Percentiles rank a stretch among this genome's conserved stretches.
Conservation (phyloP, 2,888 invertebrate genomes). For the Mechanitis mazaeus region DNA sequence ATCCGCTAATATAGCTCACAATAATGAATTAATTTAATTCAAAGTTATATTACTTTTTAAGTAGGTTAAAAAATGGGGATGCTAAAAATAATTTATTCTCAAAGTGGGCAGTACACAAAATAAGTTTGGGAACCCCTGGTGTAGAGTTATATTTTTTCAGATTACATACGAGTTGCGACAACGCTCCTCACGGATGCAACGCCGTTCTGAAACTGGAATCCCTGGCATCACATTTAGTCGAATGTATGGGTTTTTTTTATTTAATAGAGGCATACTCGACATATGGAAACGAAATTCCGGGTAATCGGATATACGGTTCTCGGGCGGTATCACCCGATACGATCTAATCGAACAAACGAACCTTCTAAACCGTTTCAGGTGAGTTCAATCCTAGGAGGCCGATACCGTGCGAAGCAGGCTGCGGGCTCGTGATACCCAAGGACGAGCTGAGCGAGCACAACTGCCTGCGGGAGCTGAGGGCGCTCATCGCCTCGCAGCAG, state of each 20-base stretch:
- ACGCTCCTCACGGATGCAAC: slow-evolving; percentile 90
- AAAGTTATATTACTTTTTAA: no score
- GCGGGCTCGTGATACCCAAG: slow-evolving; percentile 95
- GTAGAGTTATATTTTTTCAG: slow-evolving; percentile 56
- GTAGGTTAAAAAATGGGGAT: no score
- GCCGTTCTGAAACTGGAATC: slow-evolving; percentile 91
- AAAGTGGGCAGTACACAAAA: no score
- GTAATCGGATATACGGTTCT: no score
- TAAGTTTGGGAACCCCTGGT: no score
- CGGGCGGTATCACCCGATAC: no score
- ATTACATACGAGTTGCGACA: slow-evolving; percentile 93
- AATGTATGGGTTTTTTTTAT: slow-evolving; percentile 82
- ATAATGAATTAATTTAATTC: no score
- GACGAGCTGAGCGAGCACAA: slow-evolving; percentile 96
- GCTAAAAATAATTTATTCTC: no score
- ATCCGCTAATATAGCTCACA: no score
- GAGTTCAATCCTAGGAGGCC: slow-evolving; percentile 92
- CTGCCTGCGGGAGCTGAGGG: slow-evolving; percentile 91
- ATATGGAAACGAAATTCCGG: no score
- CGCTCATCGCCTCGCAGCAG: slow-evolving; percentile 89
- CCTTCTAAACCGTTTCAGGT: slow-evolving; percentile 40
- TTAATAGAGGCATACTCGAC: no score
- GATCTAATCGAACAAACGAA: background rate
- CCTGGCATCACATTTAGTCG: slow-evolving; percentile 88
- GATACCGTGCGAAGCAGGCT: slow-evolving; percentile 94